Percentiles rank a stretch among this genome's conserved stretches.
phyloP scores from a whole-genome alignment of 2,797 vertebrate genomes.

The Labeo calbasu region DNA sequence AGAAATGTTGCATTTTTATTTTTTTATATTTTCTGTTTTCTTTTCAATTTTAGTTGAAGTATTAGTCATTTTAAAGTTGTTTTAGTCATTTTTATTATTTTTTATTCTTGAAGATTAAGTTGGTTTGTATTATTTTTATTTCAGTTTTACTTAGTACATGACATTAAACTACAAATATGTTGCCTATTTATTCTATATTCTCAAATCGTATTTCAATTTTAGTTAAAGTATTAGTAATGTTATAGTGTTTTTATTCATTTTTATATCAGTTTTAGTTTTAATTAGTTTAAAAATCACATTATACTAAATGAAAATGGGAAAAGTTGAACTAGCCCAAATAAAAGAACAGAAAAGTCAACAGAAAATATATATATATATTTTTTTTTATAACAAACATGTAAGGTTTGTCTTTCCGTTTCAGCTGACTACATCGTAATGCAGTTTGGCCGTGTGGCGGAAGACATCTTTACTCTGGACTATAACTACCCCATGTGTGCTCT shows the following conservation, averaged over 20 bases:
- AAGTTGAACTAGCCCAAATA: too few relatives aligned
- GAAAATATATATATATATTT: too few relatives aligned
- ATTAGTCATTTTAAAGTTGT: neutral
- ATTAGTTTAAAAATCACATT: too few relatives aligned
- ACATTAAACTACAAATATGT: neutral
- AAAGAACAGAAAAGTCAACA: too few relatives aligned
- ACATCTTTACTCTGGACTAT: constrained; percentile 96
- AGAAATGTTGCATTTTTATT: too few relatives aligned
- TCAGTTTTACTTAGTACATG: neutral
- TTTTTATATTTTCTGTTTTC: neutral
- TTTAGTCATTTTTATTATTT: neutral
- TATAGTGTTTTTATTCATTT: too few relatives aligned
- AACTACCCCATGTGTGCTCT: constrained; percentile 98
- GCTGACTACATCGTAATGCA: constrained; percentile 99
- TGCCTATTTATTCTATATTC: too few relatives aligned
- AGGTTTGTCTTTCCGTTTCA: constrained; percentile 59
- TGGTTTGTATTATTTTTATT: neutral
- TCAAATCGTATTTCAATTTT: too few relatives aligned
- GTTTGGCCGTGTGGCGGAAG: constrained; percentile 94
- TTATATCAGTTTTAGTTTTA: too few relatives aligned
- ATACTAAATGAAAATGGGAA: too few relatives aligned
- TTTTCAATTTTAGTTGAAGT: neutral
- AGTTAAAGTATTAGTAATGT: too few relatives aligned
- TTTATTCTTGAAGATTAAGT: too few relatives aligned
- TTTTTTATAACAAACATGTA: neutral